These are phyloP conservation scores for Pipistrellus kuhlii DNA, from an alignment of 2,797 vertebrate species.

Conservation along the genomic window DNA sequence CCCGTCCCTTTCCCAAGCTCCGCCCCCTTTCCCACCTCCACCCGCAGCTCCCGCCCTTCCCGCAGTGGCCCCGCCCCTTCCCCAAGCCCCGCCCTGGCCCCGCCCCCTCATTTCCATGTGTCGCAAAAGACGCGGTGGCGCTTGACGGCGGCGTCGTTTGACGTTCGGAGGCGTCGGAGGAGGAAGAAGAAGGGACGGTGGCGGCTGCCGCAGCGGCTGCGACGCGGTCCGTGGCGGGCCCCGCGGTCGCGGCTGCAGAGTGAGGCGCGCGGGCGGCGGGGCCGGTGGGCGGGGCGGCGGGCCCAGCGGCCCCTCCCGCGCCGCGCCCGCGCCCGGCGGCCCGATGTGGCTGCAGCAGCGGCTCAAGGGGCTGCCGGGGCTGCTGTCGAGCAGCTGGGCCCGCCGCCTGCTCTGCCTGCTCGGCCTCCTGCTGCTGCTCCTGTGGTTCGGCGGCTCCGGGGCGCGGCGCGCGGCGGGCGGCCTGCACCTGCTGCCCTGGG, in stretches of 20 bases:
- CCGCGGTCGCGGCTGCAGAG: not conserved
- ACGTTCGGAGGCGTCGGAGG: constrained; percentile 33
- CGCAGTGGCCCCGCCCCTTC: not conserved
- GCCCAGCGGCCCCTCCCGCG: constrained; percentile 65
- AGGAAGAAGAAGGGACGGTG: constrained; percentile 51
- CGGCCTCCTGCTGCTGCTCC: constrained; percentile 91
- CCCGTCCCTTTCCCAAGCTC: not conserved
- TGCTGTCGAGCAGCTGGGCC: constrained; percentile 97
- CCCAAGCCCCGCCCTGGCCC: not conserved
- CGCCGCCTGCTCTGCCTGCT: constrained; percentile 91
- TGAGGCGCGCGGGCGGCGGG: constrained; percentile 72
- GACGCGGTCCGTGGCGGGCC: not conserved
- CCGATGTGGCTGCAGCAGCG: constrained; percentile 96
- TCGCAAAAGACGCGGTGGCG: constrained; percentile 73
- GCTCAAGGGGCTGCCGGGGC: constrained; percentile 94
- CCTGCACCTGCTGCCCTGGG: constrained; percentile 86
- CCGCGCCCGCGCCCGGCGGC: constrained; percentile 64
- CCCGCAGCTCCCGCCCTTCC: accelerated
- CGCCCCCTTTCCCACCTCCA: not conserved
- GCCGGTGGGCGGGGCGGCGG: constrained; percentile 69
- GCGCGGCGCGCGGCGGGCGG: constrained; percentile 84
- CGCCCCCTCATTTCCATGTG: not conserved
- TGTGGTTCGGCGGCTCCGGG: constrained; percentile 91
- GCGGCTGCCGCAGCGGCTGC: not conserved
- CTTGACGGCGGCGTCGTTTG: constrained; percentile 62